These are phyloP conservation scores for Candoia aspera DNA, from an alignment of 2,113 vertebrate genomes.

Conservation along the genomic window DNA sequence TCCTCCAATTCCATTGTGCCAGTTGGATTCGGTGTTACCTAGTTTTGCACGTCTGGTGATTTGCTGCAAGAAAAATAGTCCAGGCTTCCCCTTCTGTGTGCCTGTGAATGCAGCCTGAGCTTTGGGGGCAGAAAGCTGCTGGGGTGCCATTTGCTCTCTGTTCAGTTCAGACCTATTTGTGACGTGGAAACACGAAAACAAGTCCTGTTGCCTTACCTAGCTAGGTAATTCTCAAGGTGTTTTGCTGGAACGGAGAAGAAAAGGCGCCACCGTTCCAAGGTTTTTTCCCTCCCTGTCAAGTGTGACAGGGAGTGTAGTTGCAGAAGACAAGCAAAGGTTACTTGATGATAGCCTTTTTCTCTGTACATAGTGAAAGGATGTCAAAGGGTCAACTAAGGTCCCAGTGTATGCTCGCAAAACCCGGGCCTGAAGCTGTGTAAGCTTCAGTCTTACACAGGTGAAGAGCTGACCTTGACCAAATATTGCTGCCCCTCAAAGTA, in stretches of 20 bases:
- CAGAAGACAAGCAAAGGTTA: neutral
- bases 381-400: no score
- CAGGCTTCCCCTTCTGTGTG: neutral
- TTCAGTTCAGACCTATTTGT: neutral
- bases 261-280: no score
- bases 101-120: neutral
- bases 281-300: no score
- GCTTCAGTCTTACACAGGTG: neutral
- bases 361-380: no score
- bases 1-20: neutral
- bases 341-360: neutral
- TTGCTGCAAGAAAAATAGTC: neutral
- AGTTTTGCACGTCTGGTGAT: neutral
- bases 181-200: slow-evolving; percentile 1
- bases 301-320: neutral
- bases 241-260: neutral
- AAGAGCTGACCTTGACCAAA: neutral
- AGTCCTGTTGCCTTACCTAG: neutral
- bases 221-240: neutral
- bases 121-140: neutral
- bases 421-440: no score
- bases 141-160: neutral
- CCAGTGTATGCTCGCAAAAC: neutral
- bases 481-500: no score
- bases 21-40: neutral